Evolutionary conservation across 2,888 invertebrate species (phyloP).

Genomic region (Barypeithes pellucidus): DNA sequence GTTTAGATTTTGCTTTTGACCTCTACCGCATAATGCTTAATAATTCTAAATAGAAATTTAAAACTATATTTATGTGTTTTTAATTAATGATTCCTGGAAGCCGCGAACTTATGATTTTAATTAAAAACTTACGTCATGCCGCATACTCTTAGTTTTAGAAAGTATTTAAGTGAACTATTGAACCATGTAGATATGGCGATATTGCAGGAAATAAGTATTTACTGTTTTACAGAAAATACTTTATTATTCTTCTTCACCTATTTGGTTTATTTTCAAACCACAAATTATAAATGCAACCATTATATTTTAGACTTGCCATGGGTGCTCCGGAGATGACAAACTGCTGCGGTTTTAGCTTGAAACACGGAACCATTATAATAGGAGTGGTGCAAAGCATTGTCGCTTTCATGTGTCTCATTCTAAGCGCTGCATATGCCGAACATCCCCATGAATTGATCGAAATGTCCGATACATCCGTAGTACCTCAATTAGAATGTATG

Average conservation of each 20-base stretch:
- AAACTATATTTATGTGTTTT: neutral
- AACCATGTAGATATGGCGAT: neutral
- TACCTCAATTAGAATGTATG: conserved; percentile 64
- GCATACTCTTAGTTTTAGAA: neutral
- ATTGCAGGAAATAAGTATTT: neutral
- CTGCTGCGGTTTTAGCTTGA: conserved; percentile 63
- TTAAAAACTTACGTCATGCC: neutral
- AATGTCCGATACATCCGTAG: conserved; percentile 65
- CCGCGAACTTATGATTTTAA: neutral
- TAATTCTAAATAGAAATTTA: neutral
- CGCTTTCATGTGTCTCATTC: conserved; percentile 65
- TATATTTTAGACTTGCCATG: conserved; percentile 50
- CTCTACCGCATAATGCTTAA: too few species aligned
- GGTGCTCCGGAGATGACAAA: conserved; percentile 57
- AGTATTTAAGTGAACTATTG: neutral
- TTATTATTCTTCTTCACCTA: too few species aligned
- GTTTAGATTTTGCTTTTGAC: too few species aligned
- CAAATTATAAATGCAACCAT: too few species aligned
- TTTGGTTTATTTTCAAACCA: too few species aligned
- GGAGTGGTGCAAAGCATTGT: conserved; percentile 67
- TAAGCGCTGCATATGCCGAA: conserved; percentile 67
- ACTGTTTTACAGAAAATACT: too few species aligned
- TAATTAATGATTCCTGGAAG: neutral
- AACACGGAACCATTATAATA: conserved; percentile 67
- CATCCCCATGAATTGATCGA: conserved; percentile 67